Conservation (phyloP, 2,113 vertebrate species). For the Taurulus bubalis region DNA sequence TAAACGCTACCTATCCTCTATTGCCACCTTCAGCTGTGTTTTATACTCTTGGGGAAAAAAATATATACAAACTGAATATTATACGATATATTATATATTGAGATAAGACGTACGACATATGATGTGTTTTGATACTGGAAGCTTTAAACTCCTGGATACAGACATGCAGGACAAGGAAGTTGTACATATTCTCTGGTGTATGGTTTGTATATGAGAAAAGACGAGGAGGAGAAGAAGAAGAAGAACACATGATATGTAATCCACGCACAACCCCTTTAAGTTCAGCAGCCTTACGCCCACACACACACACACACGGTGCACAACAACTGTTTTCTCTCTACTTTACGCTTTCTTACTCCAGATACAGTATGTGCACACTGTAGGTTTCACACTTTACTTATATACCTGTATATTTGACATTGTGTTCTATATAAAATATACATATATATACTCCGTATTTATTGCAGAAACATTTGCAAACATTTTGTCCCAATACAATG, state of each 20-base stretch:
- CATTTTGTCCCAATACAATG: slow-evolving; percentile 54
- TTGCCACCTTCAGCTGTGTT: slow-evolving; percentile 73
- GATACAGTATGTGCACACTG: slow-evolving; percentile 35
- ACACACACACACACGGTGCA: slow-evolving; percentile 34
- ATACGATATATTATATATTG: slow-evolving; percentile 77
- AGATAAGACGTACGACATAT: slow-evolving; percentile 63
- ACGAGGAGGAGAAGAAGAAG: neutral
- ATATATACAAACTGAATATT: slow-evolving; percentile 55
- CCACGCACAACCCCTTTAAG: slow-evolving; percentile 67
- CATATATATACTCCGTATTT: slow-evolving; percentile 78
- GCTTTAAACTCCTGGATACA: slow-evolving; percentile 76
- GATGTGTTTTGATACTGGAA: slow-evolving; percentile 83
- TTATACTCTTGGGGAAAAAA: slow-evolving; percentile 71
- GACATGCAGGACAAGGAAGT: slow-evolving; percentile 45
- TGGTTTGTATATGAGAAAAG: slow-evolving; percentile 56
- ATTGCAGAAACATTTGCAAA: slow-evolving; percentile 72
- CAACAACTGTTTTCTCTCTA: slow-evolving; percentile 36
- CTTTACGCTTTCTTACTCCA: slow-evolving; percentile 37
- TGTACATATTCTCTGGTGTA: slow-evolving; percentile 78
- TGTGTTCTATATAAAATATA: slow-evolving; percentile 70
- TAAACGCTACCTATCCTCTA: slow-evolving; percentile 73
- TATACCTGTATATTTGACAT: slow-evolving; percentile 77
- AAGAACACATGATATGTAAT: slow-evolving; percentile 61
- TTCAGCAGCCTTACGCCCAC: slow-evolving; percentile 55
- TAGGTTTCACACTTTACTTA: slow-evolving; percentile 51